Percentiles rank a stretch among this genome's conserved stretches.
These are phyloP conservation scores for Smutsia temminckii DNA, from an alignment of 2,797 vertebrate genomes.

Conservation along the genomic window DNA sequence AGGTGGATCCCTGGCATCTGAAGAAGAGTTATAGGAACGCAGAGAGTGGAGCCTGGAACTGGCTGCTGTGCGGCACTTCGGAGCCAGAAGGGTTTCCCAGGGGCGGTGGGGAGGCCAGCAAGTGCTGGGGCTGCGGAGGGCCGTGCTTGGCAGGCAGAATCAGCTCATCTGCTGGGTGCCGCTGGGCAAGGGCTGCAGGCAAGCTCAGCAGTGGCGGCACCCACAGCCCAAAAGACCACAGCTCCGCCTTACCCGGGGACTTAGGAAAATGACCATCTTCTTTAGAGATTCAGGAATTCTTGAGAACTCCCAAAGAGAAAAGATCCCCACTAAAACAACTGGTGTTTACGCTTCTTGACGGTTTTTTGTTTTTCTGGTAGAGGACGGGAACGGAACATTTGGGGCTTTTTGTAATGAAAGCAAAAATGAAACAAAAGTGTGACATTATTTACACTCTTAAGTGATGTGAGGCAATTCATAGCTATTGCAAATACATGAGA, in stretches of 20 bases:
- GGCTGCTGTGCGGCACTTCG: fast-evolving
- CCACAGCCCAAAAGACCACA: not conserved
- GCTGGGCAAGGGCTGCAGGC: not conserved
- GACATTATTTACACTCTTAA: not conserved
- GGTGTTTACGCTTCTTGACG: not conserved
- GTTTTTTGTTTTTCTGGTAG: not conserved
- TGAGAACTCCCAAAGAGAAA: not conserved
- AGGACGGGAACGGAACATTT: not conserved
- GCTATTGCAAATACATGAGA: not conserved
- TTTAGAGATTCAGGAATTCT: not conserved
- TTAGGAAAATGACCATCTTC: not conserved
- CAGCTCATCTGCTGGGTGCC: fast-evolving
- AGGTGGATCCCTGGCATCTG: not conserved
- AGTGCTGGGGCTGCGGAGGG: not conserved
- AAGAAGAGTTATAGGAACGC: not conserved
- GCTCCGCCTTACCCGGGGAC: no score
- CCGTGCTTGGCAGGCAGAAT: fast-evolving
- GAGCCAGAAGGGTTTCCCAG: not conserved
- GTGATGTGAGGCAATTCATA: no score
- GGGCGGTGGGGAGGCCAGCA: fast-evolving
- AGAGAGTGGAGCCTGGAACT: not conserved
- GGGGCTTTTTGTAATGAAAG: slow-evolving; percentile 5
- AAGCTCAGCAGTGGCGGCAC: no score
- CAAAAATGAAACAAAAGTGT: not conserved
- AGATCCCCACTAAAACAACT: not conserved